phyloP scores from a whole-genome alignment of 2,888 invertebrate genomes.

The Bellardia pandia region DNA sequence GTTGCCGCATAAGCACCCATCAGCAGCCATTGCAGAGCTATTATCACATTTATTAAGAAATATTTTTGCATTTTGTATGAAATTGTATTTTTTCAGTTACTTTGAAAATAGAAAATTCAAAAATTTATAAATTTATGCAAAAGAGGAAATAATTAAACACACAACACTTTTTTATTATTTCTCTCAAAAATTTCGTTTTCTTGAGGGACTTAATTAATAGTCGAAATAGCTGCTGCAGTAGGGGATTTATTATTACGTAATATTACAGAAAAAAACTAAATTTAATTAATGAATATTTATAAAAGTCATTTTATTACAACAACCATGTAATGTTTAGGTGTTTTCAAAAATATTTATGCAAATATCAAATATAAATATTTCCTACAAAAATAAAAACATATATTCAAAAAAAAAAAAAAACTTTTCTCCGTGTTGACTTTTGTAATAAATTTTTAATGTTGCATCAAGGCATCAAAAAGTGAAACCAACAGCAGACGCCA shows the following conservation, averaged over 20 bases:
- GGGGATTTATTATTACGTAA: not conserved
- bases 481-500: not conserved
- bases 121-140: slow-evolving; percentile 17
- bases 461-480: slow-evolving; percentile 15
- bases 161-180: slow-evolving; percentile 51
- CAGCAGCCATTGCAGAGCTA: slow-evolving; percentile 79
- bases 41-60: slow-evolving; percentile 82
- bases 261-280: not conserved
- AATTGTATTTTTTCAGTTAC: slow-evolving; percentile 69
- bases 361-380: not conserved
- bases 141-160: not conserved
- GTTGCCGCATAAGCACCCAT: slow-evolving; percentile 80
- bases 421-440: not conserved
- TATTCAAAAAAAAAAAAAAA: not conserved
- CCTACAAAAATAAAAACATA: slow-evolving; percentile 4
- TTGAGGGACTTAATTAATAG: not conserved
- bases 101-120: slow-evolving; percentile 12
- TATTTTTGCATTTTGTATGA: slow-evolving; percentile 80
- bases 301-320: slow-evolving; percentile 30
- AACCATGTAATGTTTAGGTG: not conserved
- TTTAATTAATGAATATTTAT: slow-evolving; percentile 35
- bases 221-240: not conserved
- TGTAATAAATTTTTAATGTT: slow-evolving; percentile 10
- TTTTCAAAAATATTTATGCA: slow-evolving; percentile 1
- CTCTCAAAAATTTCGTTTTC: slow-evolving; percentile 35